These are phyloP conservation scores for Fulica atra DNA, from an alignment of 2,113 vertebrate genomes.

Conservation along the genomic window DNA sequence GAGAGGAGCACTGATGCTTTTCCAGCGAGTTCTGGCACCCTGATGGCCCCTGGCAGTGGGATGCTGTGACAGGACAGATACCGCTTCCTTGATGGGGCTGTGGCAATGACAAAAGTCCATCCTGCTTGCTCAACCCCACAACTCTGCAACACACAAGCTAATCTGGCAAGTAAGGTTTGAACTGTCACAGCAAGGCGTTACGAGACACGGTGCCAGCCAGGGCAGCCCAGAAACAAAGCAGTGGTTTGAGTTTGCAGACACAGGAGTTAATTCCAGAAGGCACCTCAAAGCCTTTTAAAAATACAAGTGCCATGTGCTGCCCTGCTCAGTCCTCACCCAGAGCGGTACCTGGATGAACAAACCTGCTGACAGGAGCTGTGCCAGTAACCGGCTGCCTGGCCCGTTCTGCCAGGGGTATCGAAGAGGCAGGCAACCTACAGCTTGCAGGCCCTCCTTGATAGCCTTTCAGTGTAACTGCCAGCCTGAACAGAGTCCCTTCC, in stretches of 20 bases:
- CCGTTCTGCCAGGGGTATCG: neutral
- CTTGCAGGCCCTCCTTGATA: neutral
- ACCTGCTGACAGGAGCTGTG: neutral
- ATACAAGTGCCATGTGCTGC: fast-evolving
- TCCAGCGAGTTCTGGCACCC: neutral
- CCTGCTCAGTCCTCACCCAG: neutral
- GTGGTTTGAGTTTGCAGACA: neutral
- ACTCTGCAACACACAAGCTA: neutral
- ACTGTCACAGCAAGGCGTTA: fast-evolving
- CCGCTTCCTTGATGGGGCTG: fast-evolving
- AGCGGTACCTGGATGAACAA: neutral
- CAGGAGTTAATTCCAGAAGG: neutral
- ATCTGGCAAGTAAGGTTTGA: neutral
- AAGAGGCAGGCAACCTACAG: fast-evolving
- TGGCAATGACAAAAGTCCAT: neutral
- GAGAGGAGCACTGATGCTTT: fast-evolving
- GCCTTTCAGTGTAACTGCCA: neutral
- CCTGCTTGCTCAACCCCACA: neutral
- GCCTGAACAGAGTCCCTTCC: neutral
- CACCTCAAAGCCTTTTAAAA: neutral
- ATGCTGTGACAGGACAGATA: neutral
- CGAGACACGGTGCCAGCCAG: fast-evolving
- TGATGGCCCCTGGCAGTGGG: fast-evolving
- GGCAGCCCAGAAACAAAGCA: neutral
- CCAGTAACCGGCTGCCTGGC: neutral